Base-by-base conservation (phyloP, 2,797 vertebrate species). In the Clarias laeviceps region DNA sequence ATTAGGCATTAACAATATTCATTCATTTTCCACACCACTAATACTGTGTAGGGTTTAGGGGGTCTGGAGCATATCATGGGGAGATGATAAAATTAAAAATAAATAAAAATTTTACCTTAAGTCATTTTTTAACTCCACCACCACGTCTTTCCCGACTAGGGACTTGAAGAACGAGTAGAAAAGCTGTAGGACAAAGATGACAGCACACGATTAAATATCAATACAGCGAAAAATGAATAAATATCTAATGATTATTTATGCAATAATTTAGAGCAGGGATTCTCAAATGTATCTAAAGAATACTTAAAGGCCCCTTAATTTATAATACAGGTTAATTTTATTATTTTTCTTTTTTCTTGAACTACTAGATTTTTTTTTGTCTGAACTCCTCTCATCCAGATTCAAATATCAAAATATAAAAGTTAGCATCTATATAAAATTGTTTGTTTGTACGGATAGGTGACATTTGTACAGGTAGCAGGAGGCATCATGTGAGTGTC, bases 91-190 rank as follows among this genome's bases (percentile, higher is more conserved):
- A 59, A 56, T 40, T 0, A 11, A 17, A 29, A 20, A 1, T 1
- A 54, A 70, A 45, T 56, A 57, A 20, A 24, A 22, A 57, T 27
- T 92, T 80, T 68, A 98, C 97, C 97, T 98, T 86, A 98, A 84
- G 91, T 98, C 97, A 90, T 98, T 98, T 90, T 98, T 98, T n/a
- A 98, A 95, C 91, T 98, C 97, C 92, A 98, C 97, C 68, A 98
- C 97, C 80, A 98, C 97, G 66, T 98, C 97, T 90, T 98, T 98
- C 79, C 97, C 97, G 91, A 98, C 97, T 88, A 98, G 91, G 9
- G 97, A 98, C 91, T 98, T 98, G 93, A 98, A 98, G 90, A 98
- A 98, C 32, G 97, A 98, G 90, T 98, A 98, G 95, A 98, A 98
- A 64, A 98, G 96, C 97, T 98, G 93, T 54, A 70, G 54, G 66